phyloP scores from a whole-genome alignment of 53 echinoderm and acorn worm species.

The Holothuria leucospilota region DNA sequence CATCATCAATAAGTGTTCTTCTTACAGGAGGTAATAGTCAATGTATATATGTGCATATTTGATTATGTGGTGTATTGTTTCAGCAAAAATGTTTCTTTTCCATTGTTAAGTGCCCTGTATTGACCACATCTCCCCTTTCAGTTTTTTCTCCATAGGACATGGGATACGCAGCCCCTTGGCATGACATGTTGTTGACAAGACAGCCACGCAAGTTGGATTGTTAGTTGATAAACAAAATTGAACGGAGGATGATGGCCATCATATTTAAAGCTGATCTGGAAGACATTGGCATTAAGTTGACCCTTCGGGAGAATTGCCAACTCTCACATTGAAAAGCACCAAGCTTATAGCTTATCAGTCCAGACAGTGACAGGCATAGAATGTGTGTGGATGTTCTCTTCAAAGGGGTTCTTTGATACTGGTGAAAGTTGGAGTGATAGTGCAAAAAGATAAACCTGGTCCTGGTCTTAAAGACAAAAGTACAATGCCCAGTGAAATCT shows the following conservation, averaged over 20 bases:
- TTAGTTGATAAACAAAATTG: conserved; percentile 4
- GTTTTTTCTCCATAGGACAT: conserved; percentile 40
- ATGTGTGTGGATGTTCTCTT: conserved; percentile 11
- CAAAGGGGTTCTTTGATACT: too few relatives aligned
- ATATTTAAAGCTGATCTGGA: conserved; percentile 22
- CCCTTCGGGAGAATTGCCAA: conserved; percentile 4
- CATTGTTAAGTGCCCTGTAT: background rate
- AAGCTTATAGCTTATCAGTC: conserved; percentile 1
- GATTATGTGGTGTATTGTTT: too few relatives aligned
- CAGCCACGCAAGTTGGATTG: conserved; percentile 24
- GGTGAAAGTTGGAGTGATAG: too few relatives aligned
- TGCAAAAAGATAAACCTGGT: too few relatives aligned
- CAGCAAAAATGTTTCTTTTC: too few relatives aligned
- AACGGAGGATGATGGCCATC: conserved; percentile 36
- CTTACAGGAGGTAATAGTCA: too few relatives aligned
- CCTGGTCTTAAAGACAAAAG: too few relatives aligned
- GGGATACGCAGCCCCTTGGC: conserved; percentile 43
- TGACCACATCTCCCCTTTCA: conserved; percentile 30
- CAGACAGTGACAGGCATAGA: conserved; percentile 43
- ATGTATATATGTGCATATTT: too few relatives aligned
- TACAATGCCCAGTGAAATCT: too few relatives aligned
- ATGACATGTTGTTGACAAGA: conserved; percentile 38
- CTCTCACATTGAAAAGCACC: background rate
- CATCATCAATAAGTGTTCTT: too few relatives aligned
- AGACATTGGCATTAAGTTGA: background rate